These are phyloP conservation scores for Drosophila truncata DNA, from an alignment of 1,140 invertebrate genomes.

Conservation along the genomic window DNA sequence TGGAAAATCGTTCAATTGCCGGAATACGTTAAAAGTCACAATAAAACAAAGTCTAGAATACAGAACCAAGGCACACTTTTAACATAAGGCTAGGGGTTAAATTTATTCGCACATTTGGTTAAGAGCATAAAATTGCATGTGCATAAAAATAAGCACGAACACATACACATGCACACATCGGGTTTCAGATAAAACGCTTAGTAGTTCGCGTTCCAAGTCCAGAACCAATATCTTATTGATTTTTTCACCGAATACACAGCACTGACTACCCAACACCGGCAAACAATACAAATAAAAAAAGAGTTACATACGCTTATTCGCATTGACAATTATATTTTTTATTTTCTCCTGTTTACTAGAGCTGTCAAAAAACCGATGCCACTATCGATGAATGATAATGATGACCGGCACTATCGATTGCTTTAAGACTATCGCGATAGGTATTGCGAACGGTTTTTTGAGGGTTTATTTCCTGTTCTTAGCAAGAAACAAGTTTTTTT, in stretches of 20 bases:
- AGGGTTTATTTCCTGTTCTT: neutral
- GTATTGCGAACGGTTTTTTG: neutral
- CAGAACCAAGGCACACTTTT: neutral
- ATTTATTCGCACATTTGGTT: constrained; percentile 13
- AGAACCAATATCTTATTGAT: neutral
- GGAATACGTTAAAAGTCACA: neutral
- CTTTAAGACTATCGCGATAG: neutral
- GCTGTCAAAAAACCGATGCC: constrained; percentile 6
- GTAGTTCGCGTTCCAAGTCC: neutral
- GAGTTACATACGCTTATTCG: constrained; percentile 34
- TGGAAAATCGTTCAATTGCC: neutral
- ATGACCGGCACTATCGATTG: constrained; percentile 2
- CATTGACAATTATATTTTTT: constrained; percentile 34
- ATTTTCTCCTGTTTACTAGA: constrained; percentile 29
- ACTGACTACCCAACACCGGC: constrained; percentile 17
- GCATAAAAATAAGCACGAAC: constrained; percentile 42
- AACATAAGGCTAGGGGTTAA: neutral
- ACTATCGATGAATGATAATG: constrained; percentile 1
- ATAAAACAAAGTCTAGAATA: neutral
- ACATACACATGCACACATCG: constrained; percentile 30
- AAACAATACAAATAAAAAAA: neutral
- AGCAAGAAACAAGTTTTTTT: neutral
- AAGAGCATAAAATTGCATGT: constrained; percentile 47
- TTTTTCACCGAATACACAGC: neutral
- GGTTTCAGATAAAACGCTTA: neutral